These are phyloP conservation scores for Xiphorhynchus erythropygius DNA, from an alignment of 2,797 vertebrate genomes.

Conservation along the genomic window DNA sequence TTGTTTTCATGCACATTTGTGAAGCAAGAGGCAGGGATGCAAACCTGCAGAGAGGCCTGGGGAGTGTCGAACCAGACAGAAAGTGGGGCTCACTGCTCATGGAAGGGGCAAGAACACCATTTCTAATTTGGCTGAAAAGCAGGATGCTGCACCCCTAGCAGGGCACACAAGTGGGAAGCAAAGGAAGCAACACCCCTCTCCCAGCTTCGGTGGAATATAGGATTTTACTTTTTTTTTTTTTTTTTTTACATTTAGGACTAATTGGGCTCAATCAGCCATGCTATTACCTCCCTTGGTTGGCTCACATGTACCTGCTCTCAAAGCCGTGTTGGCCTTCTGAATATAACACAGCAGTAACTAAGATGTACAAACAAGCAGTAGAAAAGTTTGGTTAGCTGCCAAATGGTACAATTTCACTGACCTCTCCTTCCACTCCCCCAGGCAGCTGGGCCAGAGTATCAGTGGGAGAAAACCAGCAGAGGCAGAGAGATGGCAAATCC, in stretches of 20 bases:
- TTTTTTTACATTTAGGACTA: neutral
- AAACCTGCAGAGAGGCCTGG: neutral
- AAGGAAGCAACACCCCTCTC: neutral
- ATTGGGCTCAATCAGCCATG: neutral
- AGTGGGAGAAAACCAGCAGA: neutral
- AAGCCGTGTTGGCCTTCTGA: neutral
- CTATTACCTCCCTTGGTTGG: neutral
- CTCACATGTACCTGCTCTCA: neutral
- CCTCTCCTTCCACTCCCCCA: neutral
- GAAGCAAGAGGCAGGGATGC: neutral
- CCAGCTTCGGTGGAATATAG: neutral
- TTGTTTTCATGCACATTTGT: neutral
- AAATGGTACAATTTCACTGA: neutral
- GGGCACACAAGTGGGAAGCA: neutral
- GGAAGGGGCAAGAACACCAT: neutral
- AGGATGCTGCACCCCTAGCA: fast-evolving
- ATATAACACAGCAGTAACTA: neutral
- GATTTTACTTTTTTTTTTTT: neutral
- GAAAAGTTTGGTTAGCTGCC: neutral
- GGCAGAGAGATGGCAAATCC: neutral
- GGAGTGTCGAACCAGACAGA: neutral
- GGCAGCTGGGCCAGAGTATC: neutral
- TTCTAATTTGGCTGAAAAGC: neutral
- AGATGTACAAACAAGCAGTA: neutral
- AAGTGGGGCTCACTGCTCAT: neutral